phyloP scores from a whole-genome alignment of 2,113 vertebrate genomes.

The Ibidorhyncha struthersii region DNA sequence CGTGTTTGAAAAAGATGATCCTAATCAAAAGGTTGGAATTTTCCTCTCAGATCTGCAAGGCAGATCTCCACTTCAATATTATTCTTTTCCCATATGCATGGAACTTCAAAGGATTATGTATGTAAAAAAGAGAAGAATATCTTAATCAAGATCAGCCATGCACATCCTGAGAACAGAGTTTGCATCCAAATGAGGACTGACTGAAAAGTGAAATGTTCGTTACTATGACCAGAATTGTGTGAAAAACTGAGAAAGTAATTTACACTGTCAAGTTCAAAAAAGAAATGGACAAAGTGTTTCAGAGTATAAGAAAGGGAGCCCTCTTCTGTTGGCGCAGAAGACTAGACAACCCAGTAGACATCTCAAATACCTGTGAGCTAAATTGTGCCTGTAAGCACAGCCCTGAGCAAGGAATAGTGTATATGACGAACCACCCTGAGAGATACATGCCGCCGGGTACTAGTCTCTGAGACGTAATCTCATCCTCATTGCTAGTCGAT shows the following conservation, averaged over 20 bases:
- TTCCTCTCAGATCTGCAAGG: constrained; percentile 24
- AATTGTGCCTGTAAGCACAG: constrained; percentile 1
- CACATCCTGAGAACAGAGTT: constrained; percentile 20
- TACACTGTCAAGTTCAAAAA: constrained; percentile 23
- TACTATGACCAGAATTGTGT: constrained; percentile 15
- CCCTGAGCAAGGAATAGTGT: background rate
- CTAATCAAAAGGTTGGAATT: constrained; percentile 20
- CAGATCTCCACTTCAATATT: constrained; percentile 33
- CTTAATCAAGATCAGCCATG: constrained; percentile 64
- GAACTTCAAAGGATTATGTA: constrained; percentile 44
- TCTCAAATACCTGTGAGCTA: background rate
- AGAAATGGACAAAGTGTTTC: background rate
- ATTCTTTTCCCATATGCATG: constrained; percentile 14
- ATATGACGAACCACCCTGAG: background rate
- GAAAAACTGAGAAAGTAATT: constrained; percentile 41
- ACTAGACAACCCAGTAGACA: background rate
- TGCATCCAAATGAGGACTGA: constrained; percentile 53
- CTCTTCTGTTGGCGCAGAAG: background rate
- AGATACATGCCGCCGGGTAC: background rate
- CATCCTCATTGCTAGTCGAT: background rate
- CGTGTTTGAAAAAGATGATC: background rate
- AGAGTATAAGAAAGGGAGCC: background rate
- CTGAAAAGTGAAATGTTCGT: constrained; percentile 43
- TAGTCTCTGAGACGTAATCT: background rate
- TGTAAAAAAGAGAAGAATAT: constrained; percentile 50